Percentiles rank a stretch among this genome's conserved stretches.
Conservation (phyloP, 2,113 vertebrate genomes). For the Emydura subglobosa region DNA sequence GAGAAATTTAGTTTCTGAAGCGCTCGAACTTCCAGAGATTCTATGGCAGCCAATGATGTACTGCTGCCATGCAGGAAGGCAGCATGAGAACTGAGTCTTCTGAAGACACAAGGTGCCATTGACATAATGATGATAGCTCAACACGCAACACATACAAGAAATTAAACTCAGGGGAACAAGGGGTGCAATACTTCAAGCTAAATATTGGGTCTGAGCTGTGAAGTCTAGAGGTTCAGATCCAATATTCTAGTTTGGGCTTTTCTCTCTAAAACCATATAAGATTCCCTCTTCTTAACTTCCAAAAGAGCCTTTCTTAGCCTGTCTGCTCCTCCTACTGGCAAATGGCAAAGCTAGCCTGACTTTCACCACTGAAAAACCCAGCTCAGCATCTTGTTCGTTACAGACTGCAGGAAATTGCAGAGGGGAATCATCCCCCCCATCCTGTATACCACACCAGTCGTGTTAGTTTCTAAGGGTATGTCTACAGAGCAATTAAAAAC, state of each 20-base stretch:
- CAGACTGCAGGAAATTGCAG: neutral
- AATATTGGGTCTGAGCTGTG: neutral
- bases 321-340: neutral
- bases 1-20: neutral
- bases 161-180: neutral
- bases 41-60: neutral
- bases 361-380: neutral
- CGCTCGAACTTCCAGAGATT: neutral
- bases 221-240: neutral
- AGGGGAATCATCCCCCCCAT: neutral
- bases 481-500: neutral
- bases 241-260: neutral
- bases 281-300: neutral
- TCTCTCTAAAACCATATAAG: neutral
- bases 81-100: neutral
- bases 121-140: neutral
- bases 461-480: neutral
- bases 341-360: neutral
- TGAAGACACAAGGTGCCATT: neutral
- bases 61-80: neutral
- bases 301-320: neutral
- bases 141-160: neutral
- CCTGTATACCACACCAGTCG: neutral
- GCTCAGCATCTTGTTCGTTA: neutral
- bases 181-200: neutral